Percentiles rank a stretch among this genome's conserved stretches.
Conservation (phyloP, 1,140 invertebrate species). For the Caenorhabditis briggsae region DNA sequence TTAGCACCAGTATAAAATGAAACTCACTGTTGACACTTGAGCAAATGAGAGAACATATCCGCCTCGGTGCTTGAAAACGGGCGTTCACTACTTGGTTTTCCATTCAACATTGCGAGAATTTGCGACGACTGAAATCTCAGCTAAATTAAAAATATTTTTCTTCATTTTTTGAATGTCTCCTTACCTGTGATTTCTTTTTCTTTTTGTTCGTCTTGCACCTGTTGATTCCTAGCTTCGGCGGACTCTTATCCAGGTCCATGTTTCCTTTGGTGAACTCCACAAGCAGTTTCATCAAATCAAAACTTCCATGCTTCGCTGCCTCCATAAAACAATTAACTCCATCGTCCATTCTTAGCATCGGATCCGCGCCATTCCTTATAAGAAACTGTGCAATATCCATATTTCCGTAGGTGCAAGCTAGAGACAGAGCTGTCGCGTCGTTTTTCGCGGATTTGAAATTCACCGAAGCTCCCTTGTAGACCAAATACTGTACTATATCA, state of each 20-base stretch:
- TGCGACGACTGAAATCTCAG: background rate
- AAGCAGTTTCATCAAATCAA: conserved; percentile 91
- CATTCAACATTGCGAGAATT: conserved; percentile 69
- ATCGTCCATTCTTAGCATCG: conserved; percentile 85
- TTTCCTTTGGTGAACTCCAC: conserved; percentile 90
- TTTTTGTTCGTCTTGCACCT: background rate
- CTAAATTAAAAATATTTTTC: background rate
- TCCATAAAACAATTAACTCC: conserved; percentile 98
- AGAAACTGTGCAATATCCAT: conserved; percentile 91
- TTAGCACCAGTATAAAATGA: background rate
- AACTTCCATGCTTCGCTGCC: conserved; percentile 96
- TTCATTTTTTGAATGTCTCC: background rate
- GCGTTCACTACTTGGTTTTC: conserved; percentile 78
- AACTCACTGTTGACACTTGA: conserved; percentile 55
- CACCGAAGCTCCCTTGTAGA: conserved; percentile 78
- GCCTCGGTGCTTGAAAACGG: conserved; percentile 72
- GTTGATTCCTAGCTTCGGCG: conserved; percentile 1
- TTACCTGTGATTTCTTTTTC: background rate
- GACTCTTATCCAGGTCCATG: conserved; percentile 16
- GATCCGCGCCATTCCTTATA: conserved; percentile 90
- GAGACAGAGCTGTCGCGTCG: conserved; percentile 80
- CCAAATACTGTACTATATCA: conserved; percentile 79
- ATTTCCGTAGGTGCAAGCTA: conserved; percentile 88
- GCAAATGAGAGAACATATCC: conserved; percentile 71
- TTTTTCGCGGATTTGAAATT: conserved; percentile 77